Evolutionary conservation across 2,888 invertebrate species (phyloP), one percentile per base, ranked within the genome.

Genomic region (Calameuta idolon): DNA sequence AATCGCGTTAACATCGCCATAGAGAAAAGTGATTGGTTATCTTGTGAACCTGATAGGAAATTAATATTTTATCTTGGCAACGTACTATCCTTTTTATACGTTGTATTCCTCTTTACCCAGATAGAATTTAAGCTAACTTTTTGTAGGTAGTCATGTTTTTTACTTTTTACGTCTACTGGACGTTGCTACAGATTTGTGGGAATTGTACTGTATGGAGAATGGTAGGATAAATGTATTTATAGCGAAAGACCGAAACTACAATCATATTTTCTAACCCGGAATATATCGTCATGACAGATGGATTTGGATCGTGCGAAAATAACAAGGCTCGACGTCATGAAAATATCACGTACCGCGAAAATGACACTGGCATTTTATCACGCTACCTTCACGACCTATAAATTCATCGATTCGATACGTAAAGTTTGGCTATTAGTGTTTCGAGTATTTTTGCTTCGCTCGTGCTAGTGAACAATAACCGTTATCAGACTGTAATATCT

Each of bases 221-320:
- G 2, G 23, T 9, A 2, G 9, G 23, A 23, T 23, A 55, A 23
- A 55, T 9, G 23, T 23, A 55, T 55, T 23, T 5, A 23, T 9
- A 55, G 1, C 2, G 9, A 1, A 5, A 55, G 23, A 55, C 1
- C 23, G 55, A 23, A 55, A 23, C 55, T 55, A 55, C 55, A 55
- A 55, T 55, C 23, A 23, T 23, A 55, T 55, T 23, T 55, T 55
- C 5, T 23, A 55, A 55, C 55, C 55, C 9, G 23, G 55, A 55
- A 55, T 55, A 55, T 55, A 55, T 55, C 9, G 5, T 1, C 23
- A 23, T 55, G 23, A 79, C 76, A 69, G 82, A 82, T 79, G 81
- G 75, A 83, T 81, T 78, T 83, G 77, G 84, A 82, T 84, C 83
- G 76, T 34, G 74, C 76, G 77, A 82, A 82, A 82, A 81, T 80